Evolutionary conservation across 2,888 invertebrate genomes (phyloP).

Genomic region (Candidula unifasciata): DNA sequence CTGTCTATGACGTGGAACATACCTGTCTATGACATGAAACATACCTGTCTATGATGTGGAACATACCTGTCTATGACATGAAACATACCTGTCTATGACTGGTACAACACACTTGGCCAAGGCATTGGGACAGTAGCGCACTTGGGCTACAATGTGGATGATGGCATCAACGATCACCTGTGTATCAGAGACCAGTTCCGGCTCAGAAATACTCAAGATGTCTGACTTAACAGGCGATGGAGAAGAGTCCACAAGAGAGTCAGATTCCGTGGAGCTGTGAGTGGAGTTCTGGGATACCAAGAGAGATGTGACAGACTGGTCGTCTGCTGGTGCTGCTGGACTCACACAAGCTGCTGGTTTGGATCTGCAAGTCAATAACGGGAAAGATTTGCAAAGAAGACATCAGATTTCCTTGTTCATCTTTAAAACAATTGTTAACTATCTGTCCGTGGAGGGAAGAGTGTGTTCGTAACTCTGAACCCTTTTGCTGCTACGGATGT

Average conservation of each 20-base stretch:
- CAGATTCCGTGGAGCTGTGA: constrained; percentile 48
- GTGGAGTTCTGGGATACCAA: constrained; percentile 35
- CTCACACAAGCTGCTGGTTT: not conserved
- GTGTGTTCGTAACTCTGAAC: no score
- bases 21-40: not conserved
- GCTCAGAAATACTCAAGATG: not conserved
- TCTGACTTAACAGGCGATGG: constrained; percentile 12
- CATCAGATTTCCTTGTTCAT: no score
- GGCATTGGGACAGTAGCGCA: constrained; percentile 67
- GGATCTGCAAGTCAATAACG: not conserved
- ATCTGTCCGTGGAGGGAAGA: no score
- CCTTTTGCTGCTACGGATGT: no score
- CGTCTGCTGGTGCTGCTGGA: not conserved
- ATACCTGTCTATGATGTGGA: constrained; percentile 67
- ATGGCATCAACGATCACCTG: constrained; percentile 57
- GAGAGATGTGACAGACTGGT: not conserved
- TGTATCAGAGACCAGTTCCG: constrained; percentile 25
- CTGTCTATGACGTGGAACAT: constrained; percentile 7
- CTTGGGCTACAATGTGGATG: constrained; percentile 61
- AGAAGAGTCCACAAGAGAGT: constrained; percentile 34
- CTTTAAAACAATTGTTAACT: no score
- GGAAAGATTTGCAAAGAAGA: no score
- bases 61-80: not conserved
- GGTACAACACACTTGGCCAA: constrained; percentile 72
- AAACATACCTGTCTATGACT: constrained; percentile 70